These are phyloP conservation scores for Pyrochroa serraticornis DNA, from an alignment of 2,888 invertebrate species.

Conservation along the genomic window DNA sequence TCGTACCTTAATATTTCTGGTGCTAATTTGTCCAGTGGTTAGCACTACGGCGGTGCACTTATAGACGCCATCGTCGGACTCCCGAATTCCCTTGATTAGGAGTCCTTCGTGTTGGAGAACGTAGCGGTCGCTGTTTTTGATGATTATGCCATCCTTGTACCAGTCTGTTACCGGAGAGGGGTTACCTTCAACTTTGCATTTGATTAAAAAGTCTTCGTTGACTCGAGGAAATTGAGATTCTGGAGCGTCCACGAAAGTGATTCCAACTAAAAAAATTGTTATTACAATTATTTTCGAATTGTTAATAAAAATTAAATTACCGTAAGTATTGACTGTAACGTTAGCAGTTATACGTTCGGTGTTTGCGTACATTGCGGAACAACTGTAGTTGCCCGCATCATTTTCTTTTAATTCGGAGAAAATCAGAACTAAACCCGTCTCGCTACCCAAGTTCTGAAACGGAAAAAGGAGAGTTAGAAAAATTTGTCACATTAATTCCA, in stretches of 20 bases:
- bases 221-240: conserved; percentile 81
- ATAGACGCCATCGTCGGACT: conserved; percentile 85
- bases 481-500: background rate
- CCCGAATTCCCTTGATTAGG: conserved; percentile 76
- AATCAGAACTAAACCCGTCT: conserved; percentile 72
- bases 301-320: conserved; percentile 54
- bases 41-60: conserved; percentile 86
- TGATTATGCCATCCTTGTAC: conserved; percentile 77
- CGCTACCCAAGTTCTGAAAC: conserved; percentile 45
- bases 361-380: conserved; percentile 79
- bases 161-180: conserved; percentile 87
- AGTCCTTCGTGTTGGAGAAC: conserved; percentile 78
- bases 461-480: background rate
- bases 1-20: conserved; percentile 75
- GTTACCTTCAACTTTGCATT: conserved; percentile 84
- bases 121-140: conserved; percentile 72
- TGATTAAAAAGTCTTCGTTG: conserved; percentile 76
- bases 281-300: no score
- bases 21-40: conserved; percentile 78
- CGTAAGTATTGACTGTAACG: conserved; percentile 75
- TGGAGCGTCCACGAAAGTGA: conserved; percentile 84
- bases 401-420: conserved; percentile 75
- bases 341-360: conserved; percentile 69
- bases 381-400: conserved; percentile 83
- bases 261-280: conserved; percentile 70